These are phyloP conservation scores for Hyles lineata DNA, from an alignment of 2,888 invertebrate species.

Conservation along the genomic window DNA sequence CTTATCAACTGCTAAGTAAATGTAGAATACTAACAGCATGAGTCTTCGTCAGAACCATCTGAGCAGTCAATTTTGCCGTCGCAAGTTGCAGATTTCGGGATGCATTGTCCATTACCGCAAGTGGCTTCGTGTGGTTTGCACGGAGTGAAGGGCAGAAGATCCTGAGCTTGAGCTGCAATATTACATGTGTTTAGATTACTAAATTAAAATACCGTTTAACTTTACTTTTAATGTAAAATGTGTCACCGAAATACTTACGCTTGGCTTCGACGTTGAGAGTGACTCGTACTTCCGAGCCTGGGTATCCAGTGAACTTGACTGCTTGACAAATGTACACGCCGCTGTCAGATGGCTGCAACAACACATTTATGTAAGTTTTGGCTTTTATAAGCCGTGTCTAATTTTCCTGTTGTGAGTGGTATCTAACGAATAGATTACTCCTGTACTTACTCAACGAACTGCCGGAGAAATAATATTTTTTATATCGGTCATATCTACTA, in stretches of 20 bases:
- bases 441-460: too few species aligned
- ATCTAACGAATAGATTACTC: too few species aligned
- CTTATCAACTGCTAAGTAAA: not conserved
- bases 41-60: constrained; percentile 95
- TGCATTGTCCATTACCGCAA: constrained; percentile 96
- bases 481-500: too few species aligned
- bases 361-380: constrained; percentile 18
- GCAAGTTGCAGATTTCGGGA: constrained; percentile 91
- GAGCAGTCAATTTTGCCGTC: constrained; percentile 91
- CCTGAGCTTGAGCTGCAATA: constrained; percentile 44
- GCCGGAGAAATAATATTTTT: too few species aligned
- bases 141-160: constrained; percentile 39
- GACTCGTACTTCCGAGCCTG: constrained; percentile 88
- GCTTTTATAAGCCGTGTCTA: not conserved
- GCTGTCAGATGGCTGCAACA: constrained; percentile 86
- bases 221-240: too few species aligned
- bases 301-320: constrained; percentile 68
- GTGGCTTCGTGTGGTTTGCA: constrained; percentile 88
- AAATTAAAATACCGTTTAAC: too few species aligned
- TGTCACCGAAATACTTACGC: constrained; percentile 85
- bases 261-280: constrained; percentile 88
- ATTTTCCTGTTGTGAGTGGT: not conserved
- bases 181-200: too few species aligned
- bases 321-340: constrained; percentile 95
- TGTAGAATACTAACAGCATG: constrained; percentile 89